Evolutionary conservation across 2,113 vertebrate species (phyloP), one percentile per base, ranked within the genome.

Genomic region (Microcebus jonahi): DNA sequence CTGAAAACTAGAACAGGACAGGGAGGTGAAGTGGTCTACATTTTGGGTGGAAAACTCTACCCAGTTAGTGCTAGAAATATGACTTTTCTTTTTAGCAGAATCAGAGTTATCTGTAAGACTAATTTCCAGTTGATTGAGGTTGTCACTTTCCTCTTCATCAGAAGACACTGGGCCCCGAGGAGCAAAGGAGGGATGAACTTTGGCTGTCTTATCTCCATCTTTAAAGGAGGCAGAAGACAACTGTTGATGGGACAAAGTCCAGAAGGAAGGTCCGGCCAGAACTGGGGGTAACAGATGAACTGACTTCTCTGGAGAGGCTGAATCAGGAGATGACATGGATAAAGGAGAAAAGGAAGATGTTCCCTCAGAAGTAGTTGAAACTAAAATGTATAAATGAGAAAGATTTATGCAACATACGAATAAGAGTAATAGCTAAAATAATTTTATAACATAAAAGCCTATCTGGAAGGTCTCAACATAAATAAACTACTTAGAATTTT

Each of bases 331-430:
- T 0, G 73, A 97, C 27, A 85, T 0, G 39, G 98, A 98, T 34
- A 96, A 73, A 18, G 96, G 63, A 45, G 97, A 97, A 94, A 97
- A 97, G 87, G 97, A 96, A 42, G 96, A 45, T 61, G 95, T 90
- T 90, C 70, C 91, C 50, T 97, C 80, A 36, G 98, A 98, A 57
- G 91, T 45, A 29, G 95, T 5, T 75, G 93, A 98, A 67, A 97
- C 97, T 98, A 73, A 96, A 98, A 98, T 11, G 65, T 48, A 96
- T n/a, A 82, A 88, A 85, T 18, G 91, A 94, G 92, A 91, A 25
- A 93, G 67, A 89, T 73, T 80, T 82, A 95, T 90, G 68, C 10
- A 79, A 91, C n/a, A 63, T 61, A 83, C 77, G 83, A 88, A 57
- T 39, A 70, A 81, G 93, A 98, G 61, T 50, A 68, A 85, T 53